These are phyloP conservation scores for Drosophila orena DNA, from an alignment of 1,140 invertebrate genomes.

Conservation along the genomic window DNA sequence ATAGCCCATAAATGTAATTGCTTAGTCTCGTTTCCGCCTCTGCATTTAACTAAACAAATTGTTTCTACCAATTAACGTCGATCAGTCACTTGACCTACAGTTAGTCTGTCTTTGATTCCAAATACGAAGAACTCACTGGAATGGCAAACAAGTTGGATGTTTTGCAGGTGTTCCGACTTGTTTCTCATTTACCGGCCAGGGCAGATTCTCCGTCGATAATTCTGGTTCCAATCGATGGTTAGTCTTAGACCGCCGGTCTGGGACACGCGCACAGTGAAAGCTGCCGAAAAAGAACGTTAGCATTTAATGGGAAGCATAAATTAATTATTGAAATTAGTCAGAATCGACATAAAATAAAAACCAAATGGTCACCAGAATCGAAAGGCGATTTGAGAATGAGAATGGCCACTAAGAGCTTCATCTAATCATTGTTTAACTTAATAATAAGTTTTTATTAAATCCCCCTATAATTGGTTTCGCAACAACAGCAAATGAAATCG, in stretches of 20 bases:
- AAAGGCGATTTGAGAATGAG: constrained; percentile 28
- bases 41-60: constrained; percentile 48
- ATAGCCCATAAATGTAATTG: constrained; percentile 43
- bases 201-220: constrained; percentile 7
- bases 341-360: constrained; percentile 44
- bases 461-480: constrained; percentile 44
- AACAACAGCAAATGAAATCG: constrained; percentile 54
- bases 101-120: not conserved
- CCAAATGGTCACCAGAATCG: constrained; percentile 23
- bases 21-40: constrained; percentile 68
- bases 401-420: constrained; percentile 37
- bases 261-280: constrained; percentile 72
- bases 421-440: constrained; percentile 81
- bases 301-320: constrained; percentile 67
- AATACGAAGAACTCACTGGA: constrained; percentile 14
- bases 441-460: constrained; percentile 72
- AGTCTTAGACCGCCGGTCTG: constrained; percentile 38
- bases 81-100: constrained; percentile 52
- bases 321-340: constrained; percentile 75
- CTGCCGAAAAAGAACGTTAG: constrained; percentile 44
- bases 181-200: constrained; percentile 2
- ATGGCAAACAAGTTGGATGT: not conserved
- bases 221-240: constrained; percentile 37
- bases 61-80: constrained; percentile 55
- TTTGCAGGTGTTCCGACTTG: constrained; percentile 6